A percentile compares a stretch with the other conserved stretches of the same genome.
Evolutionary conservation across 2,113 vertebrate species (phyloP).

Genomic region (Xenopus laevis): DNA sequence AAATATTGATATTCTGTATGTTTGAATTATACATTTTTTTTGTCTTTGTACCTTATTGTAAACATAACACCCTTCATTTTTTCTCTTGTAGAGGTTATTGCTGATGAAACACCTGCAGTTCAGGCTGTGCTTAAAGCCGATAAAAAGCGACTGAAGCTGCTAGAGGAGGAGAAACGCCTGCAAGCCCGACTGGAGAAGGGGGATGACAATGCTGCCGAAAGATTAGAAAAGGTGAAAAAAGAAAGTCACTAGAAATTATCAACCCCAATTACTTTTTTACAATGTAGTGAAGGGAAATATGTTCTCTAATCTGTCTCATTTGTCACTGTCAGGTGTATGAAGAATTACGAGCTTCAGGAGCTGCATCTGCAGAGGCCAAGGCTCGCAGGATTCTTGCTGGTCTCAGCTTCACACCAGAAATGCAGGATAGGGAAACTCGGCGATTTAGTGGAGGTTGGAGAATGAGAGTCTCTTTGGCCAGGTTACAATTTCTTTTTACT

Average conservation of each 20-base stretch:
- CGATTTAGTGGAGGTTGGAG: slow-evolving; percentile 92
- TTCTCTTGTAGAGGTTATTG: slow-evolving; percentile 74
- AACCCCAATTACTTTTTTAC: no score
- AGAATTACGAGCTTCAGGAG: slow-evolving; percentile 77
- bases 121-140: slow-evolving; percentile 86
- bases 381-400: slow-evolving; percentile 86
- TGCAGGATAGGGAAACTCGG: slow-evolving; percentile 86
- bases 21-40: no score
- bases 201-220: slow-evolving; percentile 74
- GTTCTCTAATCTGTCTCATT: no score
- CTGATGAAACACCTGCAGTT: slow-evolving; percentile 83
- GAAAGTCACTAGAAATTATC: neutral
- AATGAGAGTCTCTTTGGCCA: slow-evolving; percentile 89
- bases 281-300: neutral
- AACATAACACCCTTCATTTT: no score
- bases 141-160: slow-evolving; percentile 76
- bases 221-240: slow-evolving; percentile 76
- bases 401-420: slow-evolving; percentile 84
- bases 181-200: slow-evolving; percentile 78
- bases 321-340: slow-evolving; percentile 76
- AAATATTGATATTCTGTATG: no score
- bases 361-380: slow-evolving; percentile 83
- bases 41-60: neutral
- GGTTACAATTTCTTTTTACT: slow-evolving; percentile 55
- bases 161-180: slow-evolving; percentile 80